Conservation (phyloP, 2,888 invertebrate species). For the Nycteola revayana region DNA sequence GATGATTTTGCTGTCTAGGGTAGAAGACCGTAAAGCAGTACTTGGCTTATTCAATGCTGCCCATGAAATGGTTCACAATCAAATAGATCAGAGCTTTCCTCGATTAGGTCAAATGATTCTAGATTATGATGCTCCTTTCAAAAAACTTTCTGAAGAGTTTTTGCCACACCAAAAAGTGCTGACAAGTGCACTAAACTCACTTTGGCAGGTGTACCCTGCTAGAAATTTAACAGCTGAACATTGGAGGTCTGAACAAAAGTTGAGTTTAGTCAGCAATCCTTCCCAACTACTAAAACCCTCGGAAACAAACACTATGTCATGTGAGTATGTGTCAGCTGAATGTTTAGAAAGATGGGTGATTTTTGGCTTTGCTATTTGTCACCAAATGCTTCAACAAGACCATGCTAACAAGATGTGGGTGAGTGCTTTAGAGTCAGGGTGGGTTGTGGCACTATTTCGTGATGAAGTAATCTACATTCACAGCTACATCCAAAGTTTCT, state of each 20-base stretch:
- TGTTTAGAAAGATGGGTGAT: conserved; percentile 98
- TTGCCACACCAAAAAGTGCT: conserved; percentile 95
- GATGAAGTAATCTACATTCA: conserved; percentile 99
- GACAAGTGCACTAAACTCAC: conserved; percentile 92
- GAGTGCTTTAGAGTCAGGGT: conserved; percentile 94
- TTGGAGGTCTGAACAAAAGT: conserved; percentile 95
- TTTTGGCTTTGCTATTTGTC: conserved; percentile 95
- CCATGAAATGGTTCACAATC: conserved; percentile 96
- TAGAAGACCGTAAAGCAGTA: conserved; percentile 98
- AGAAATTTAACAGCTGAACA: conserved; percentile 96
- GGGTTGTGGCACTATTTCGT: conserved; percentile 96
- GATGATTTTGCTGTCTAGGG: conserved; percentile 98
- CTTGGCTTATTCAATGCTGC: conserved; percentile 98
- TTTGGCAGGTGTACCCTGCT: conserved; percentile 93
- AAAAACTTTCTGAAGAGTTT: conserved; percentile 98
- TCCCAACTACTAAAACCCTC: conserved; percentile 96
- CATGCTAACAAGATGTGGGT: conserved; percentile 95
- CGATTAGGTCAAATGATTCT: conserved; percentile 98
- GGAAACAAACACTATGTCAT: conserved; percentile 97
- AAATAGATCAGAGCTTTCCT: conserved; percentile 95
- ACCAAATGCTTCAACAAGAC: conserved; percentile 92
- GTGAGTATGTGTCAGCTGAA: conserved; percentile 98
- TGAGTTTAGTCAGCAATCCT: conserved; percentile 97
- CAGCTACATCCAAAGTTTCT: conserved; percentile 94
- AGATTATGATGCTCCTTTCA: conserved; percentile 97